Conservation (phyloP, 2,888 invertebrate genomes). For the Autographa pulchrina region DNA sequence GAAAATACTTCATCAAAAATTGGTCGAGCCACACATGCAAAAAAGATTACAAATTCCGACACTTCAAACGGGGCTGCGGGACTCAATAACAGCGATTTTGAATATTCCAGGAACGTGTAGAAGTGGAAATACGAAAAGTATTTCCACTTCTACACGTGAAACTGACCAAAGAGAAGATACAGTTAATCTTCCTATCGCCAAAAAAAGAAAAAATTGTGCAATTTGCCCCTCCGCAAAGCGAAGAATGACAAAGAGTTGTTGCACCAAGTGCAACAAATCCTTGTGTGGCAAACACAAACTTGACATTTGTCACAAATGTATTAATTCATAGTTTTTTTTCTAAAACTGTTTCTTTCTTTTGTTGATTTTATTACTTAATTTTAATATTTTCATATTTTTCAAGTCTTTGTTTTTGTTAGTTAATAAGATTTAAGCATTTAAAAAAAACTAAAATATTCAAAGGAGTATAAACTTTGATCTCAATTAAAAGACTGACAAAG, state of each 20-base stretch:
- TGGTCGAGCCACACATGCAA: background rate
- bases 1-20: background rate
- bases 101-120: no score
- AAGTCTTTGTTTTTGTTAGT: no score
- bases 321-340: no score
- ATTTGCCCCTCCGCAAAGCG: background rate
- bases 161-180: background rate
- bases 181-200: background rate
- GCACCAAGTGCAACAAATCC: background rate
- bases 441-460: no score
- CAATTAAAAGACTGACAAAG: no score
- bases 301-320: background rate
- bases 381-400: no score
- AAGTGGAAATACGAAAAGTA: no score
- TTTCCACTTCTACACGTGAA: background rate
- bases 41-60: conserved; percentile 1
- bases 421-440: no score
- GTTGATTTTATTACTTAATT: no score
- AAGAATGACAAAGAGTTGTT: background rate
- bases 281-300: background rate
- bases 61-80: background rate
- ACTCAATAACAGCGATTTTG: background rate
- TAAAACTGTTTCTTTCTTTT: no score
- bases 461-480: no score
- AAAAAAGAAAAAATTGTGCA: background rate